phyloP scores from a whole-genome alignment of 2,797 vertebrate genomes.

The Onychomys leucogaster region DNA sequence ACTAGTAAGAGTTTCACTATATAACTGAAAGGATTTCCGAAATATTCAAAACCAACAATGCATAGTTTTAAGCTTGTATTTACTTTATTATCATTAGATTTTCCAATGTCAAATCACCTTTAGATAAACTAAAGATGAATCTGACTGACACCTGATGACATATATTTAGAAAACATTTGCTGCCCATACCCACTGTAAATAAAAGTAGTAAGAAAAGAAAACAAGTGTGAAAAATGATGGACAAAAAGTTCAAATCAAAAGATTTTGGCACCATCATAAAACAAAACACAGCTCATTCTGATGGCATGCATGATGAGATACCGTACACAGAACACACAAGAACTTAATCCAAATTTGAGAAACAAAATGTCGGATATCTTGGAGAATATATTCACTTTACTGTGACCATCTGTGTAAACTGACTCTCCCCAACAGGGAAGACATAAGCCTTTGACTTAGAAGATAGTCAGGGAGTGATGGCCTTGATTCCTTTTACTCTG shows the following conservation, averaged over 20 bases:
- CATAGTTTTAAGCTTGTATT: background rate
- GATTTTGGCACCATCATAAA: background rate
- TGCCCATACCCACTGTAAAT: conserved; percentile 7
- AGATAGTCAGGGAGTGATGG: background rate
- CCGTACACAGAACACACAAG: background rate
- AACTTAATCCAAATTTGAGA: conserved; percentile 39
- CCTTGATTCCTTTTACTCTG: conserved; percentile 3
- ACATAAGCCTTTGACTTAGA: conserved; percentile 1
- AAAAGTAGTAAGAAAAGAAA: background rate
- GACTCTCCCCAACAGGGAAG: background rate
- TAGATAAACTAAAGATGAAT: conserved; percentile 44
- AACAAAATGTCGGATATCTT: background rate
- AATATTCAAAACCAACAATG: conserved; percentile 20
- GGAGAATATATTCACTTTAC: conserved; percentile 12
- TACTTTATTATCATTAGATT: conserved; percentile 46
- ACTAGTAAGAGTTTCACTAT: conserved; percentile 36
- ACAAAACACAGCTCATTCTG: conserved; percentile 6
- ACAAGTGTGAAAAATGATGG: conserved; percentile 14
- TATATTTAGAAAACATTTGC: conserved; percentile 48
- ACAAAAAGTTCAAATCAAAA: background rate
- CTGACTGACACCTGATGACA: conserved; percentile 20
- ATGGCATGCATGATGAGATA: background rate
- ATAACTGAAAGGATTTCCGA: conserved; percentile 41
- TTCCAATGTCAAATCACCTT: conserved; percentile 19
- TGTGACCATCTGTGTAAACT: conserved; percentile 13